These are phyloP conservation scores for Drosophila eohydei DNA, from an alignment of 2,888 invertebrate species.

Conservation along the genomic window DNA sequence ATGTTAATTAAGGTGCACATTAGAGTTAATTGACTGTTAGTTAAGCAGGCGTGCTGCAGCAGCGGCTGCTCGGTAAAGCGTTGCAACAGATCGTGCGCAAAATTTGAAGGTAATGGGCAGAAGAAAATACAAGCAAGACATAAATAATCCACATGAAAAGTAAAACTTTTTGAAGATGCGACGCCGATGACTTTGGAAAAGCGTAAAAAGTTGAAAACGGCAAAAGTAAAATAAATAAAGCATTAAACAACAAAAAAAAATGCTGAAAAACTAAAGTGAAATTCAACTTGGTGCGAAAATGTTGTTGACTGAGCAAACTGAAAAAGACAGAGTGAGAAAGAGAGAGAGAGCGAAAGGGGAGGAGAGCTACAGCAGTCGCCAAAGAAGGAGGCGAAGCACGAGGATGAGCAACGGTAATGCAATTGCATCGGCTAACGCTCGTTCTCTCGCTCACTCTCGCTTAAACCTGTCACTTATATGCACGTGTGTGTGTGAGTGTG, in stretches of 20 bases:
- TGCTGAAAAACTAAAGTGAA: constrained; percentile 77
- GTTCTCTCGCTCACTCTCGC: constrained; percentile 4
- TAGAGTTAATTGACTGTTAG: constrained; percentile 65
- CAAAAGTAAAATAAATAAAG: constrained; percentile 72
- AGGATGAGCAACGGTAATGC: constrained; percentile 43
- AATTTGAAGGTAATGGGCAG: constrained; percentile 67
- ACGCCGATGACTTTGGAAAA: constrained; percentile 73
- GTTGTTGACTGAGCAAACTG: constrained; percentile 50
- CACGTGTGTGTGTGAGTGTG: constrained; percentile 1
- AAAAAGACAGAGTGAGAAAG: background rate
- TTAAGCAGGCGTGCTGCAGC: constrained; percentile 63
- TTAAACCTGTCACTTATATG: constrained; percentile 8
- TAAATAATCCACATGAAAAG: constrained; percentile 66
- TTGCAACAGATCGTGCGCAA: constrained; percentile 80
- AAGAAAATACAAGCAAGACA: constrained; percentile 39
- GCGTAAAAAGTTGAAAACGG: constrained; percentile 68
- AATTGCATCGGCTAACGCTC: constrained; percentile 19
- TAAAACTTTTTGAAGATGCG: constrained; percentile 69
- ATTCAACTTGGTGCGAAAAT: constrained; percentile 57
- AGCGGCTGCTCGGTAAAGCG: constrained; percentile 66
- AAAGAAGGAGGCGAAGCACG: constrained; percentile 14
- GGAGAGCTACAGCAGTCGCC: constrained; percentile 1
- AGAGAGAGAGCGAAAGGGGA: background rate
- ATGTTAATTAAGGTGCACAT: constrained; percentile 45
- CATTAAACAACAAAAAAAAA: constrained; percentile 17